Evolutionary conservation across 2,113 vertebrate genomes (phyloP).

Genomic region (Muntiacus reevesi): DNA sequence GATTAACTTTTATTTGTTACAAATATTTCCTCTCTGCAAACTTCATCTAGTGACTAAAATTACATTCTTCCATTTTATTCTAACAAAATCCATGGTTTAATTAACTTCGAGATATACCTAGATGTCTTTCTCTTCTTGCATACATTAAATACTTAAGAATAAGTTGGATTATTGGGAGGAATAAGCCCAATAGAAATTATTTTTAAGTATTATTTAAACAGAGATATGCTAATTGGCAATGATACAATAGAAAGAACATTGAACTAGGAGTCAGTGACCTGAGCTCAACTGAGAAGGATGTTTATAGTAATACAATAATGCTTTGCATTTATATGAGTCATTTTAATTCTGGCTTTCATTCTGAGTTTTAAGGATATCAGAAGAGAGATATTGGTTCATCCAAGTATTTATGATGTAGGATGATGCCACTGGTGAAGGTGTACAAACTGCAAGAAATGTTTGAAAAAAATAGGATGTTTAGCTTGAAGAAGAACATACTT

Average conservation of each 20-base stretch:
- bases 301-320: not conserved
- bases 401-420: not conserved
- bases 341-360: not conserved
- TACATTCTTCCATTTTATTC: slow-evolving; percentile 21
- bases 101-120: not conserved
- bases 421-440: not conserved
- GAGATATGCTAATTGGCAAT: not conserved
- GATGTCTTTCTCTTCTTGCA: not conserved
- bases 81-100: not conserved
- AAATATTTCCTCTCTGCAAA: not conserved
- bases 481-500: not conserved
- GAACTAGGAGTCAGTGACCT: not conserved
- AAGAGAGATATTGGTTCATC: not conserved
- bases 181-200: not conserved
- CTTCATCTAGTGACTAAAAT: slow-evolving; percentile 15
- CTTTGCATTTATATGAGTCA: not conserved
- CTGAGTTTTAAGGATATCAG: not conserved
- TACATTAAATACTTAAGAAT: not conserved
- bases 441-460: not conserved
- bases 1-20: not conserved
- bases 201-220: slow-evolving; percentile 17
- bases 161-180: not conserved
- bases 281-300: not conserved
- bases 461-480: not conserved
- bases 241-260: not conserved